Conservation (phyloP, 2,113 vertebrate species). For the Leptodactylus fuscus region DNA sequence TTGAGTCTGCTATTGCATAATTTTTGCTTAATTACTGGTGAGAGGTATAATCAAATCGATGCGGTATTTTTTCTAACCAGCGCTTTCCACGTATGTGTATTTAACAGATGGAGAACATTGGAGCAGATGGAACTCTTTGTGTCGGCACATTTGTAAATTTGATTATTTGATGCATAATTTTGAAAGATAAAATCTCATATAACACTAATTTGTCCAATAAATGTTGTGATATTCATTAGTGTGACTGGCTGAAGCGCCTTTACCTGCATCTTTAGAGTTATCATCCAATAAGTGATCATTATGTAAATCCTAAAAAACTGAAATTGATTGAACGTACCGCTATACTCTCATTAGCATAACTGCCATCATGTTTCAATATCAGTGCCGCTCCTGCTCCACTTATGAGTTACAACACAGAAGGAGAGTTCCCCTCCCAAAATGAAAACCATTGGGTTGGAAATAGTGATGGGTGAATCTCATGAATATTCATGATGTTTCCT, state of each 20-base stretch:
- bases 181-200: slow-evolving; percentile 25
- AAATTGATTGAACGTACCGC: no score
- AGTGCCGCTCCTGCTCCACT: no score
- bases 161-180: slow-evolving; percentile 39
- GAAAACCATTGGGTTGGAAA: no score
- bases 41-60: slow-evolving; percentile 17
- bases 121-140: slow-evolving; percentile 37
- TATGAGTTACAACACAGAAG: no score
- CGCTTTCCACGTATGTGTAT: slow-evolving; percentile 20
- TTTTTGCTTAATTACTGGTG: slow-evolving; percentile 6
- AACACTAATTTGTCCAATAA: slow-evolving; percentile 35
- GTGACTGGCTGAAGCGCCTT: background rate
- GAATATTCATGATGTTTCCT: no score
- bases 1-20: slow-evolving; percentile 39
- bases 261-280: background rate
- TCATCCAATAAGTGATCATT: background rate
- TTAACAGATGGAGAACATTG: slow-evolving; percentile 39
- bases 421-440: no score
- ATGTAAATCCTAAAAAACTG: no score
- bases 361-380: no score
- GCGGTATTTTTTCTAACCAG: background rate
- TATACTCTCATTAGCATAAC: no score
- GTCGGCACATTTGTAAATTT: slow-evolving; percentile 24
- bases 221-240: background rate
- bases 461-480: no score